Percentiles rank a stretch among this genome's conserved stretches.
Conservation (phyloP, 2,888 invertebrate genomes). For the Aplocera efformata region DNA sequence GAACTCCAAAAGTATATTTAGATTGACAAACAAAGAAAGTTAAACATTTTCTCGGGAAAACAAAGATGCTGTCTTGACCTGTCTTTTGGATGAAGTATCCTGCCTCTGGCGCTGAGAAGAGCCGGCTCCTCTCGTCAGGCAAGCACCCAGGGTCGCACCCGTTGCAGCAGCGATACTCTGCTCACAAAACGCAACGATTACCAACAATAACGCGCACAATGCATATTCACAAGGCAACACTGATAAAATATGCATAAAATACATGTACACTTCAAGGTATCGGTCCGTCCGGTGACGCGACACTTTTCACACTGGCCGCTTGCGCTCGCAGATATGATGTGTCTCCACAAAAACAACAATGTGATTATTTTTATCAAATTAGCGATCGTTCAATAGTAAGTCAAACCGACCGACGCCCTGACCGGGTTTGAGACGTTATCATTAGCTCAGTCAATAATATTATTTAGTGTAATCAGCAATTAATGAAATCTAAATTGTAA, state of each 20-base stretch:
- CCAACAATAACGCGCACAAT: slow-evolving; percentile 19
- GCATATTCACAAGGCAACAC: slow-evolving; percentile 19
- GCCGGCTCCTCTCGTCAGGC: slow-evolving; percentile 78
- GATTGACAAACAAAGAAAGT: not conserved
- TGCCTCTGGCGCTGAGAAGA: slow-evolving; percentile 80
- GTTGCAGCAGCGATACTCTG: slow-evolving; percentile 78
- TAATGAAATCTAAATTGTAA: slow-evolving; percentile 1
- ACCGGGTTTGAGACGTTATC: slow-evolving; percentile 17
- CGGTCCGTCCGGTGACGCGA: slow-evolving; percentile 35
- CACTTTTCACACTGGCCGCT: slow-evolving; percentile 33
- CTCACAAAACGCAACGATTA: slow-evolving; percentile 30
- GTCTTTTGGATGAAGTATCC: slow-evolving; percentile 72
- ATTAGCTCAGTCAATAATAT: slow-evolving; percentile 10
- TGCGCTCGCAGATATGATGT: slow-evolving; percentile 27
- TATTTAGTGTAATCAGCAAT: not conserved
- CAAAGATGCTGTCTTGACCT: slow-evolving; percentile 53
- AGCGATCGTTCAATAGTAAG: slow-evolving; percentile 14
- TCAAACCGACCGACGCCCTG: slow-evolving; percentile 11
- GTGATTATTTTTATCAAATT: slow-evolving; percentile 20
- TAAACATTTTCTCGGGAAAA: not conserved
- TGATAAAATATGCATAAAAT: slow-evolving; percentile 21
- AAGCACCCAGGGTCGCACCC: slow-evolving; percentile 79
- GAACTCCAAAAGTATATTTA: no score
- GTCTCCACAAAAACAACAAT: slow-evolving; percentile 25
- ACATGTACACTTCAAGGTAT: slow-evolving; percentile 18